Evolutionary conservation across 1,140 invertebrate genomes (phyloP), one percentile per base, ranked within the genome.

Genomic region (Drosophila leontia): DNA sequence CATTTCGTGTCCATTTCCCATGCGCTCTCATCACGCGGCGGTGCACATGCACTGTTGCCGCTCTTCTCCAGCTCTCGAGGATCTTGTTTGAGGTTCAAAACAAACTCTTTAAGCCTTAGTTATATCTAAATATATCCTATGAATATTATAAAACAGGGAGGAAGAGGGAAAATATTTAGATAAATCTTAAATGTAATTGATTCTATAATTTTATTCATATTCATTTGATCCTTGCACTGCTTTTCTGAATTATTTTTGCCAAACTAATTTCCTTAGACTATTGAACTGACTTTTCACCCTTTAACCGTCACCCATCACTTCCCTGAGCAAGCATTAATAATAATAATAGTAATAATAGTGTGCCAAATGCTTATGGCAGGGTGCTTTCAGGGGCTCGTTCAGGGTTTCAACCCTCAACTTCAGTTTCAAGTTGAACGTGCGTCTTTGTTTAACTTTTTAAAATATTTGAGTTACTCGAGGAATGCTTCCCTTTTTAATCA

Each of bases 401-500:
- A 78, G 82, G 82, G 82, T 85, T 79, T 62, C 79, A 57, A 50
- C n/a, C 34, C 56, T 72, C 67, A 53, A 50, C 47, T 44, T 75
- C 50, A 17, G 41, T 15, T 26, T 68, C 34, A 29, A 51, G 44
- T 56, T 53, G 71, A 41, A 42, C 51, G 65, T 58, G 34, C 44
- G 62, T 61, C 68, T 81, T 44, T 81, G 63, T 75, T 79, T 84
- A 79, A 80, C 78, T 78, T 88, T 35, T 44, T 60, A 83, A 70
- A 88, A 85, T 90, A 82, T 90, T 90, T 72, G 60, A 72, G 78
- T 61, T 84, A 81, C 81, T 78, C 53, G 56, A 69, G 68, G 80
- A 85, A 88, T 88, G 80, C 71, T 78, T 71, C 70, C 59, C 67
- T 83, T 80, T 83, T 75, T 81, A 81, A 88, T 88, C 77, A 75